These are phyloP conservation scores for Pseudonaja textilis DNA, from an alignment of 2,113 vertebrate genomes.

Conservation along the genomic window DNA sequence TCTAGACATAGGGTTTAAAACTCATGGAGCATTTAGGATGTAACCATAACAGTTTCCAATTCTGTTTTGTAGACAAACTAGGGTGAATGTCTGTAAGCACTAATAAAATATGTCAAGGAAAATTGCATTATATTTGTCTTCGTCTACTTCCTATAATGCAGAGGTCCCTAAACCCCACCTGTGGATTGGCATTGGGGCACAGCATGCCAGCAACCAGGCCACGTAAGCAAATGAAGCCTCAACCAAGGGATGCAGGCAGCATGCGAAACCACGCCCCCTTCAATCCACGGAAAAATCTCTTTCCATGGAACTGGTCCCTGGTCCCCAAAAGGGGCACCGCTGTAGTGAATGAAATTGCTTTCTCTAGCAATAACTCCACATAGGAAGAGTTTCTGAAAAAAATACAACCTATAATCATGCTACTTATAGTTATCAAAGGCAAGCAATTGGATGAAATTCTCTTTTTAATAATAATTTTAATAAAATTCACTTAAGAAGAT, in stretches of 20 bases:
- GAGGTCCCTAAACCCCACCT: no score
- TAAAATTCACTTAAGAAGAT: neutral
- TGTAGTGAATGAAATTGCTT: neutral
- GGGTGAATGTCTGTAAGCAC: neutral
- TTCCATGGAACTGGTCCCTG: no score
- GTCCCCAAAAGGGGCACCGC: neutral
- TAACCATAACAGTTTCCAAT: neutral
- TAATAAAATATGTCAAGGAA: neutral
- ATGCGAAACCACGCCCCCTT: no score
- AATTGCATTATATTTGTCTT: neutral
- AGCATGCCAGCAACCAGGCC: no score
- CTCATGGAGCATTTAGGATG: neutral
- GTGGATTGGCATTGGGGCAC: no score
- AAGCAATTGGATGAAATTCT: neutral
- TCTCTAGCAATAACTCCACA: neutral
- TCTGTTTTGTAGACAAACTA: neutral
- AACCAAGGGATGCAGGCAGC: no score
- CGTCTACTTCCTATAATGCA: neutral
- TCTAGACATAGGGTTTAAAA: neutral
- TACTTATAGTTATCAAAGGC: neutral
- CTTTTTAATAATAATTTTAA: neutral
- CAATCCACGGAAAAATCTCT: no score
- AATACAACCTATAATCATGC: neutral
- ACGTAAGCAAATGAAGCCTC: no score
- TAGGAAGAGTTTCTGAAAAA: neutral